A percentile compares a stretch with the other conserved stretches of the same genome.
phyloP scores from a whole-genome alignment of 2,888 invertebrate genomes.

The Ennomos erosarius region DNA sequence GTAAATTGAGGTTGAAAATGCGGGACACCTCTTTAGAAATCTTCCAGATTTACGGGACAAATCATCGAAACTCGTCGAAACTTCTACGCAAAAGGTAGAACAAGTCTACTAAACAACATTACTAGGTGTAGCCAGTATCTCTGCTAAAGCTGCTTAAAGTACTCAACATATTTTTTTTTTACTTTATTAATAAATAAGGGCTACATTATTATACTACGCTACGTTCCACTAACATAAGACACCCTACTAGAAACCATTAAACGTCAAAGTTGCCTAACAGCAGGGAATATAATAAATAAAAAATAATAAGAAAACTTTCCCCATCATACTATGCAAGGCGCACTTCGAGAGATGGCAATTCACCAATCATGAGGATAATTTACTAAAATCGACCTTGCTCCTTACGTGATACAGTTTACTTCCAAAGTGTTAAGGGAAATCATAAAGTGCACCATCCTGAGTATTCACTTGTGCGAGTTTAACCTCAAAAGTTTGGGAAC shows the following conservation, averaged over 20 bases:
- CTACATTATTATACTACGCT: background rate
- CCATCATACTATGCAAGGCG: slow-evolving; percentile 69
- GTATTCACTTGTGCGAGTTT: slow-evolving; percentile 69
- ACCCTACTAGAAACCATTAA: slow-evolving; percentile 48
- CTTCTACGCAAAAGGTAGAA: too few species aligned
- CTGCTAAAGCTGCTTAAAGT: too few species aligned
- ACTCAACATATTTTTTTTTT: too few species aligned
- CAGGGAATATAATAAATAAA: slow-evolving; percentile 79
- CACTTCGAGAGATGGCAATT: slow-evolving; percentile 65
- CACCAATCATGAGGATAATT: slow-evolving; percentile 57
- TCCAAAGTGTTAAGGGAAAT: slow-evolving; percentile 56
- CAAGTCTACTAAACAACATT: too few species aligned
- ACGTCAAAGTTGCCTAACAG: slow-evolving; percentile 59
- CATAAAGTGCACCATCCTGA: slow-evolving; percentile 66
- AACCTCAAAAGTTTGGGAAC: slow-evolving; percentile 73
- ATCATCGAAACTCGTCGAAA: too few species aligned
- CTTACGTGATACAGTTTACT: slow-evolving; percentile 42
- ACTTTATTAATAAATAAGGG: too few species aligned
- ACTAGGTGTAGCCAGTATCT: too few species aligned
- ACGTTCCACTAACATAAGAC: slow-evolving; percentile 17
- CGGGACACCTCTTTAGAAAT: too few species aligned
- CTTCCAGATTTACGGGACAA: too few species aligned
- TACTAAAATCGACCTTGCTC: slow-evolving; percentile 50
- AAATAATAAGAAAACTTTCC: slow-evolving; percentile 83
- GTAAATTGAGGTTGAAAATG: too few species aligned